Base-by-base conservation (phyloP, 2,113 vertebrate species). In the Scopus umbretta region DNA sequence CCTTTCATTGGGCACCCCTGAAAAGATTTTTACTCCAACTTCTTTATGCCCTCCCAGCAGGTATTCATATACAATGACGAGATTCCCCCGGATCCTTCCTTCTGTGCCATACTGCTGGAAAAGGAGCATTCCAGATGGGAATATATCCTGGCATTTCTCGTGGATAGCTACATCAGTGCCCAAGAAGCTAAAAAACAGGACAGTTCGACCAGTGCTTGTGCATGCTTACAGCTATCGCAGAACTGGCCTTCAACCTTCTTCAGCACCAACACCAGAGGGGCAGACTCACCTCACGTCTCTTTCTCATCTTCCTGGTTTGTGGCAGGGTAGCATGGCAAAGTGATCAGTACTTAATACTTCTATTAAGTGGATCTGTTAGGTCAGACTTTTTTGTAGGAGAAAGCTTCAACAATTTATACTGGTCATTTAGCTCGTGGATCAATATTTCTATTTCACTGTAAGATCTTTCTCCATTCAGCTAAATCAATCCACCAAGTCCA, bases 151-250 rank as follows among this genome's bases (percentile, higher is more conserved):
- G 11, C 5, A 7, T 38, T 72, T 70, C 42, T 80, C 1, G 1
- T 17, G 45, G 14, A 45, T 23, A 22, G 34, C 43, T 55, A 11
- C 8, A 25, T 4, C 6, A 0, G 2, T 86, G n/a, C 6, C 34
- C 15, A 36, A 83, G 40, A 83, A 42, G 5, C 11, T 65, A 13
- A 26, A 61, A 85, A 74, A 13, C 19, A 34, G 49, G 5, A 59
- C 6, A 59, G 8, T 47, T 53, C 23, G 50, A 5, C 5, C 42
- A 16, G 11, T 58, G 6, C 7, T 76, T 0, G 0, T 68, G 30
- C 9, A 11, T n/a, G 11, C 3, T 72, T 32, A 36, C 13, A 27
- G 16, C 4, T 8, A 5, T 17, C 3, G 1, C 22, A 61, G 43
- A 82, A 14, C 12, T n/a, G 53, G 15, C 16, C 20, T 82, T 86